A percentile compares a stretch with the other conserved stretches of the same genome.
Evolutionary conservation across 2,797 vertebrate species (phyloP).

Genomic region (Remorina albescens): DNA sequence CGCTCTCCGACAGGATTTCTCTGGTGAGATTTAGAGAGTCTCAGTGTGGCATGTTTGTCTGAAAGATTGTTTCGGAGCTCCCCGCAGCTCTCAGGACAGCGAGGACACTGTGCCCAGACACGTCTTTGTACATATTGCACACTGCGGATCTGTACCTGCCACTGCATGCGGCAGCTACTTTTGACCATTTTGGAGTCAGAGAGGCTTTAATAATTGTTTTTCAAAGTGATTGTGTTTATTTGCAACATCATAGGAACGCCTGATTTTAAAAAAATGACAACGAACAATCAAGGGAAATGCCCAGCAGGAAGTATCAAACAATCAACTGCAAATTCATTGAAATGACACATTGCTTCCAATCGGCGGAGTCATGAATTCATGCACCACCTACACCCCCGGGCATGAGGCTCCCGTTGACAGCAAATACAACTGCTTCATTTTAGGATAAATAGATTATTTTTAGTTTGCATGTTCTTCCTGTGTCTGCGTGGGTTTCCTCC

Average conservation of each 20-base stretch:
- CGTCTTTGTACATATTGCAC: slow-evolving; percentile 18
- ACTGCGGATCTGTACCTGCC: background rate
- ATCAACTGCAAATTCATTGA: slow-evolving; percentile 40
- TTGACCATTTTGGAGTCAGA: background rate
- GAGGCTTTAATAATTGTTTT: slow-evolving; percentile 1
- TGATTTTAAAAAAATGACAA: slow-evolving; percentile 24
- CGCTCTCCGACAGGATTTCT: slow-evolving; percentile 39
- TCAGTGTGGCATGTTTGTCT: slow-evolving; percentile 20
- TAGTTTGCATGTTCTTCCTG: no score
- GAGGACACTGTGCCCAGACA: slow-evolving; percentile 15
- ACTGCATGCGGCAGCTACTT: background rate
- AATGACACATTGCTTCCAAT: slow-evolving; percentile 22
- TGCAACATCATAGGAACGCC: background rate
- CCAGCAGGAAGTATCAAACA: slow-evolving; percentile 11
- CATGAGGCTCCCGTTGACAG: slow-evolving; percentile 10
- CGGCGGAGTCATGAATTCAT: slow-evolving; percentile 11
- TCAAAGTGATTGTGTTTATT: slow-evolving; percentile 10
- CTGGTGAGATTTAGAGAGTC: slow-evolving; percentile 15
- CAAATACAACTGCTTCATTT: background rate
- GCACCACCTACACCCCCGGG: slow-evolving; percentile 1
- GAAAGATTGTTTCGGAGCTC: slow-evolving; percentile 30
- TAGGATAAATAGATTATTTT: background rate
- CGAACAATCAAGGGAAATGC: slow-evolving; percentile 33
- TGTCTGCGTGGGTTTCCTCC: no score
- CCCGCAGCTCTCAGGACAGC: slow-evolving; percentile 28